phyloP scores from a whole-genome alignment of 1,140 invertebrate genomes.

The Tribolium castaneum region DNA sequence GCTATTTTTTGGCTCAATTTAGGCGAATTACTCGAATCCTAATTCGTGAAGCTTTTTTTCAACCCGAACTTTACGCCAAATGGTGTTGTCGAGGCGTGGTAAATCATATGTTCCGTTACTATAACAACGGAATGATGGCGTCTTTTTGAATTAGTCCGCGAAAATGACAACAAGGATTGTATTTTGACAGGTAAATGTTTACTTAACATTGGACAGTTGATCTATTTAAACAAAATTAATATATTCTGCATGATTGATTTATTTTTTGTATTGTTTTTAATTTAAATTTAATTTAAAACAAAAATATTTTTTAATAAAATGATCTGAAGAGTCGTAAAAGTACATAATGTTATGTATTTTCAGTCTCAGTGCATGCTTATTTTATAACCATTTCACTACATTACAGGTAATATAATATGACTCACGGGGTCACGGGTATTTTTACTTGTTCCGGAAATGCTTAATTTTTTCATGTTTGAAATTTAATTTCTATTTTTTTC shows the following conservation, averaged over 20 bases:
- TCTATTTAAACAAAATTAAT: conserved; percentile 7
- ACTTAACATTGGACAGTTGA: conserved; percentile 13
- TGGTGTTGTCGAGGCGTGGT: conserved; percentile 55
- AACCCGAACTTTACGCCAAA: background rate
- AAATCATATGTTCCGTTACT: conserved; percentile 60
- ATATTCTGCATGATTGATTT: no score
- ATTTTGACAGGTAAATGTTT: conserved; percentile 28
- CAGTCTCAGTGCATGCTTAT: no score
- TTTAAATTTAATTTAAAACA: no score
- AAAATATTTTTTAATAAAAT: background rate
- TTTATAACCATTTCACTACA: no score
- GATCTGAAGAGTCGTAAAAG: no score
- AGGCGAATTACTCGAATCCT: background rate
- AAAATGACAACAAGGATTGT: background rate
- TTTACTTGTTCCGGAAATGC: background rate
- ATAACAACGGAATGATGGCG: conserved; percentile 49
- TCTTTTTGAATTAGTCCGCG: conserved; percentile 38
- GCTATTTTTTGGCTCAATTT: background rate
- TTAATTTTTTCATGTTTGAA: background rate
- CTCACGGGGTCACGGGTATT: background rate
- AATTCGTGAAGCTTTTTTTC: background rate
- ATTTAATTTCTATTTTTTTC: background rate
- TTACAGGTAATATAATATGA: no score
- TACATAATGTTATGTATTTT: background rate
- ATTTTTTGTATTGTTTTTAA: no score